These are phyloP conservation scores for Microtus montanus DNA, from an alignment of 2,113 vertebrate species.

Conservation along the genomic window DNA sequence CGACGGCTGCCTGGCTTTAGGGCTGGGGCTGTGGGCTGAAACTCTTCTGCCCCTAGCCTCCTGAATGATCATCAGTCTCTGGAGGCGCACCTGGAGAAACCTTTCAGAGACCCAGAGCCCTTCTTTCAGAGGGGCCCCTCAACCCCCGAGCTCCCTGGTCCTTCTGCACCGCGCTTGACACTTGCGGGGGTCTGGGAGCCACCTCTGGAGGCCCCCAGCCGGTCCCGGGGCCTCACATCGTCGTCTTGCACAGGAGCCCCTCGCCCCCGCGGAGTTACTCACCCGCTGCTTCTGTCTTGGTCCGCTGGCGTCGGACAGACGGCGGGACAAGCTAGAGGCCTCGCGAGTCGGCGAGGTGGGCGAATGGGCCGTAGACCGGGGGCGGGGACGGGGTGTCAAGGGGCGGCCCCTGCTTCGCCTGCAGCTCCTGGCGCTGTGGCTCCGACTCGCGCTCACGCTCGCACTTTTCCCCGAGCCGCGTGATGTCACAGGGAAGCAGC, in stretches of 20 bases:
- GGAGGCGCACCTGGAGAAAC: conserved; percentile 31
- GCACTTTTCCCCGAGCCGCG: conserved; percentile 77
- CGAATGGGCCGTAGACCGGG: conserved; percentile 45
- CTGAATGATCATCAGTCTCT: not conserved
- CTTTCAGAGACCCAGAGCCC: not conserved
- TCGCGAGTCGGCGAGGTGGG: conserved; percentile 24
- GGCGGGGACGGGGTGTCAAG: conserved; percentile 68
- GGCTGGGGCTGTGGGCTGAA: not conserved
- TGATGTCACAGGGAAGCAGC: conserved; percentile 80
- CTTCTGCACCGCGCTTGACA: not conserved
- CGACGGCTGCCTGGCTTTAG: conserved; percentile 43
- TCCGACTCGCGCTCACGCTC: conserved; percentile 78
- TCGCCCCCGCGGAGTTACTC: conserved; percentile 76
- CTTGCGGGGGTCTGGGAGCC: not conserved
- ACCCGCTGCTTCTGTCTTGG: conserved; percentile 70
- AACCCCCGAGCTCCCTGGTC: not conserved
- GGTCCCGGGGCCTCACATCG: conserved; percentile 20
- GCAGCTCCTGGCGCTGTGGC: conserved; percentile 79
- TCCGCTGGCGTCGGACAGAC: conserved; percentile 70
- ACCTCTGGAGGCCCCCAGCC: not conserved
- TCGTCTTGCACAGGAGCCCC: conserved; percentile 4
- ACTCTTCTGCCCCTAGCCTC: not conserved
- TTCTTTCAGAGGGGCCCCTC: not conserved
- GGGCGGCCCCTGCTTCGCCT: conserved; percentile 75
- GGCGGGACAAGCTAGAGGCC: conserved; percentile 53